Evolutionary conservation across 2,797 vertebrate genomes (phyloP).

Genomic region (Todus mexicanus): DNA sequence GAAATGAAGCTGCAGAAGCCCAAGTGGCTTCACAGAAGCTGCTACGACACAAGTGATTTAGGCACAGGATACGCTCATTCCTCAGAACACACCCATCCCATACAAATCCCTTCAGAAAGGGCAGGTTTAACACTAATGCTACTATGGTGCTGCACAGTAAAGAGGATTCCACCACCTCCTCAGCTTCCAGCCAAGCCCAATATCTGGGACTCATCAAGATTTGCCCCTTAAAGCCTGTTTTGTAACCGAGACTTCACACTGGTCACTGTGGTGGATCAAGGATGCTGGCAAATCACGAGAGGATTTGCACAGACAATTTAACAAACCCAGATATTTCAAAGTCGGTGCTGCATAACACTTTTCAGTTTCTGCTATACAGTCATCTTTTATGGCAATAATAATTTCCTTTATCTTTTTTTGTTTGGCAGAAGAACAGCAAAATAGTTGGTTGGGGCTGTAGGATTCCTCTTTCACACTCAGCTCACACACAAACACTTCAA

Average conservation of each 20-base stretch:
- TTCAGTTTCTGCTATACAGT: not conserved
- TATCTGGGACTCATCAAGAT: constrained; percentile 52
- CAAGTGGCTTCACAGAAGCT: not conserved
- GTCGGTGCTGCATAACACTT: not conserved
- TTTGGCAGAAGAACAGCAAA: not conserved
- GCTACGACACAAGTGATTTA: not conserved
- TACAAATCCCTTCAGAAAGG: constrained; percentile 26
- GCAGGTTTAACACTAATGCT: constrained; percentile 47
- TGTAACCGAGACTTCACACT: constrained; percentile 22
- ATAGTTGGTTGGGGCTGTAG: not conserved
- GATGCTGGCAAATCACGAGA: not conserved
- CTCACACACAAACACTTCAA: not conserved
- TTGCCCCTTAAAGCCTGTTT: constrained; percentile 56
- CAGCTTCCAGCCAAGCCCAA: constrained; percentile 20
- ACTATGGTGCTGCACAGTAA: not conserved
- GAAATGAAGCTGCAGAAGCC: not conserved
- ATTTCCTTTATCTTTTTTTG: not conserved
- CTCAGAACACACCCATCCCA: not conserved
- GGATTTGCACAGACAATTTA: not conserved
- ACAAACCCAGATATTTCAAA: not conserved
- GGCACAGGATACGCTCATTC: not conserved
- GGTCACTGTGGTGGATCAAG: not conserved
- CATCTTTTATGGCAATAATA: not conserved
- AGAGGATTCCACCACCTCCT: constrained; percentile 55
- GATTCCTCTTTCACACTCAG: not conserved